Percentiles rank a stretch among this genome's conserved stretches.
These are phyloP conservation scores for rat (Rattus norvegicus) DNA, from an alignment of 2,113 vertebrate genomes.

Conservation along the genomic window DNA sequence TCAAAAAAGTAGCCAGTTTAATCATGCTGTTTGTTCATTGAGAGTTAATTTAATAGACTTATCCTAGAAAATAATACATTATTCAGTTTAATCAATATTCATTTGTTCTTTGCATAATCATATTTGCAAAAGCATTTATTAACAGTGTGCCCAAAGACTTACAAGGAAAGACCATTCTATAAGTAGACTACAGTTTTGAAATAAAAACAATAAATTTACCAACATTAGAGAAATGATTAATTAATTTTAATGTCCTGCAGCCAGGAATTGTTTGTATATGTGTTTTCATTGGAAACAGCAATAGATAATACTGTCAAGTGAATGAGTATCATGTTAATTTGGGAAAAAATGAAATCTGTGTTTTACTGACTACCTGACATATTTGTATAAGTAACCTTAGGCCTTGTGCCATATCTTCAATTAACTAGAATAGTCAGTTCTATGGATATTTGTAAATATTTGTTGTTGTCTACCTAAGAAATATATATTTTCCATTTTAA, in stretches of 20 bases:
- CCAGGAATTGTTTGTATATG: conserved; percentile 45
- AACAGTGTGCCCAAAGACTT: conserved; percentile 55
- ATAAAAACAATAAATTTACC: conserved; percentile 64
- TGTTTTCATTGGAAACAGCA: conserved; percentile 54
- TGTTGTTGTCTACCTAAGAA: conserved; percentile 8
- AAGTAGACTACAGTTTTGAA: conserved; percentile 57
- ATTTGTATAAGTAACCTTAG: conserved; percentile 6
- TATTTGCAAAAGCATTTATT: conserved; percentile 73
- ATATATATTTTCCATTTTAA: conserved; percentile 51
- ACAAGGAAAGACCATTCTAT: conserved; percentile 34
- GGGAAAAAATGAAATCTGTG: conserved; percentile 65
- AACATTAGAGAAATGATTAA: conserved; percentile 68
- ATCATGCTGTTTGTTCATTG: conserved; percentile 78
- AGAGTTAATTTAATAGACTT: conserved; percentile 80
- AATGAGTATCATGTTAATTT: conserved; percentile 61
- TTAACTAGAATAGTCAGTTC: conserved; percentile 31
- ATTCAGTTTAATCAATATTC: conserved; percentile 81
- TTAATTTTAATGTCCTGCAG: conserved; percentile 60
- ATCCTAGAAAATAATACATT: conserved; percentile 80
- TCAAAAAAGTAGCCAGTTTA: conserved; percentile 73
- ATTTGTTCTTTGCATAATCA: conserved; percentile 80
- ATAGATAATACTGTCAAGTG: conserved; percentile 56
- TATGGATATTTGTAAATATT: conserved; percentile 64
- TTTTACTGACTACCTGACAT: conserved; percentile 63
- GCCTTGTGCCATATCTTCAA: conserved; percentile 30